phyloP scores from a whole-genome alignment of 2,888 invertebrate genomes.

The Cetonia aurata region DNA sequence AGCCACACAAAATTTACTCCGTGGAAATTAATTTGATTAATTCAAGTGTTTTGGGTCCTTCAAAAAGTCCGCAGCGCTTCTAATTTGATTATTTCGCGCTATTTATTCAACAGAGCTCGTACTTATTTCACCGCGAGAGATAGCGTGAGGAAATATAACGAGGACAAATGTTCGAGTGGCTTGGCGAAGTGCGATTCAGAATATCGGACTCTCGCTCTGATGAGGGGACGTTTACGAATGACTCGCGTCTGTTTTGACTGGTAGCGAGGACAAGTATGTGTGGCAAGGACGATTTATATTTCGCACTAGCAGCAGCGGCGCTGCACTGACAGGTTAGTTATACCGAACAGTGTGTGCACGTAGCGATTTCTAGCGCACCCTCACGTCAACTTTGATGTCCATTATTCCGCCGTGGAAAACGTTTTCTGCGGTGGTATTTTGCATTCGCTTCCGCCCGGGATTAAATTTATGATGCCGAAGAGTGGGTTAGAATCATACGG shows the following conservation, averaged over 20 bases:
- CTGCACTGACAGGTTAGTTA: slow-evolving; percentile 9
- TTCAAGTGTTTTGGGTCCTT: no score
- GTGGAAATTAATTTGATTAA: no score
- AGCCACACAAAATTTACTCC: no score
- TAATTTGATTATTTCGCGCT: background rate
- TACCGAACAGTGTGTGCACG: background rate
- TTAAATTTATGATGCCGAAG: background rate
- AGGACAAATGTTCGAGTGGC: background rate
- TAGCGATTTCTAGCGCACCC: background rate
- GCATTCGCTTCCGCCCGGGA: slow-evolving; percentile 4
- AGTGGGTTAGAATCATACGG: no score
- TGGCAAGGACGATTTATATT: slow-evolving; percentile 5
- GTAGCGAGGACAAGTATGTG: background rate
- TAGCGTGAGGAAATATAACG: background rate
- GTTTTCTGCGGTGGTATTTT: slow-evolving; percentile 5
- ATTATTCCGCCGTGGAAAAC: slow-evolving; percentile 7
- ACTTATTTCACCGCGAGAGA: slow-evolving; percentile 12
- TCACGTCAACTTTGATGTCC: slow-evolving; percentile 11
- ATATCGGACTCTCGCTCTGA: slow-evolving; percentile 18
- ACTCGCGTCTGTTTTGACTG: background rate
- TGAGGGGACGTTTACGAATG: background rate
- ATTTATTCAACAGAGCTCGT: background rate
- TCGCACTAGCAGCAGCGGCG: background rate
- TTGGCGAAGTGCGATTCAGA: background rate
- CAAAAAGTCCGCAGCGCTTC: background rate